Evolutionary conservation across 2,888 invertebrate species (phyloP).

Genomic region (Pristionchus exspectatus): DNA sequence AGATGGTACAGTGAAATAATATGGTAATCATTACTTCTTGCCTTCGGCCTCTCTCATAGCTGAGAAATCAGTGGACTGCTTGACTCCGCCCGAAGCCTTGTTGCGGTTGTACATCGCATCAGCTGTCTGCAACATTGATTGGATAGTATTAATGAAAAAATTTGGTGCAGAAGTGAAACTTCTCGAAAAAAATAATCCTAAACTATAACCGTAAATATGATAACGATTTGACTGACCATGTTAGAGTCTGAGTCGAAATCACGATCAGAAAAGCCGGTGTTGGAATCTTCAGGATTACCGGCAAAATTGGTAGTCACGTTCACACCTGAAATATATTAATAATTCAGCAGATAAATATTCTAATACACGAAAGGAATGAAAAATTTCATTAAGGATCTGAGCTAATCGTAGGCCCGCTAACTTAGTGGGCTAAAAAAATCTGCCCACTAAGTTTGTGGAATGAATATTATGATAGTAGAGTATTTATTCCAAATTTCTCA

Average conservation of each 20-base stretch:
- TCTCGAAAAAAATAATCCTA: background rate
- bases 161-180: no score
- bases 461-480: no score
- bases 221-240: constrained; percentile 58
- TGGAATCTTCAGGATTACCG: constrained; percentile 71
- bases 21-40: constrained; percentile 55
- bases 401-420: no score
- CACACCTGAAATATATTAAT: constrained; percentile 37
- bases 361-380: no score
- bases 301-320: constrained; percentile 18
- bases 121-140: constrained; percentile 27
- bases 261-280: constrained; percentile 75
- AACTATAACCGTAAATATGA: no score
- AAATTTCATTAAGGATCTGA: no score
- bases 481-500: no score
- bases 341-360: background rate
- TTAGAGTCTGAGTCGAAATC: constrained; percentile 76
- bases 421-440: no score
- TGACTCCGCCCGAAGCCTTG: constrained; percentile 18
- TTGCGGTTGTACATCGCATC: constrained; percentile 51
- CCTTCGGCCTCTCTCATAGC: constrained; percentile 73
- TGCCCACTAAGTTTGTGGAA: no score
- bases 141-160: background rate
- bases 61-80: constrained; percentile 73
- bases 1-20: background rate